Percentiles rank a stretch among this genome's conserved stretches.
Conservation (phyloP, 2,113 vertebrate genomes). For the Pithys albifrons region DNA sequence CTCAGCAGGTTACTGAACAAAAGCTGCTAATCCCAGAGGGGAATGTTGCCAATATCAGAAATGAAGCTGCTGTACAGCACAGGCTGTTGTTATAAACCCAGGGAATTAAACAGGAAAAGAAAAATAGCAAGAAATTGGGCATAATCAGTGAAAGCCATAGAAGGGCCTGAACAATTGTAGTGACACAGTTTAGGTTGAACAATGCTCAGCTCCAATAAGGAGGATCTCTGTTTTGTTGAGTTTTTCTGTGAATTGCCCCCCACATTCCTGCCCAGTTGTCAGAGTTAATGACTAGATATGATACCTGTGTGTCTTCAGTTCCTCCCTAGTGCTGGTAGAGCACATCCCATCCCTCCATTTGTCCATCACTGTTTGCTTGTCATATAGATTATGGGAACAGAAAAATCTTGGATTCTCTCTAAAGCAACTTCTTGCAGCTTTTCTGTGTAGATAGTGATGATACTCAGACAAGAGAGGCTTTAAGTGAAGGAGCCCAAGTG, state of each 20-base stretch:
- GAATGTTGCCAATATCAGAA: background rate
- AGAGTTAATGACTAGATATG: background rate
- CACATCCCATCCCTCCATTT: background rate
- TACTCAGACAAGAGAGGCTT: background rate
- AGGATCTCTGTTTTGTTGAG: background rate
- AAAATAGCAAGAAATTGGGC: background rate
- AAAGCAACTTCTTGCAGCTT: background rate
- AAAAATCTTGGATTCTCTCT: background rate
- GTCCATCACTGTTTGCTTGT: background rate
- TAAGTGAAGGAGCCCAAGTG: background rate
- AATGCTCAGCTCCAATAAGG: background rate
- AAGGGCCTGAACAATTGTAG: background rate
- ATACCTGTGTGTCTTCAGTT: background rate
- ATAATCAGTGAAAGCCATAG: background rate
- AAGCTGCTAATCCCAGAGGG: background rate
- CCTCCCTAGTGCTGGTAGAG: background rate
- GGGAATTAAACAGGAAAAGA: background rate
- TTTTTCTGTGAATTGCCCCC: background rate
- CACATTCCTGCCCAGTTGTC: background rate
- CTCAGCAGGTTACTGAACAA: slow-evolving; percentile 24
- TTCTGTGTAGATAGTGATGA: background rate
- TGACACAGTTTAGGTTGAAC: background rate
- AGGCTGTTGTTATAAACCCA: background rate
- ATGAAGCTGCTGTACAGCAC: background rate
- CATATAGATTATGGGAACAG: background rate